A percentile compares a stretch with the other conserved stretches of the same genome.
Conservation (phyloP, 2,888 invertebrate genomes). For the Ellobium chinense region DNA sequence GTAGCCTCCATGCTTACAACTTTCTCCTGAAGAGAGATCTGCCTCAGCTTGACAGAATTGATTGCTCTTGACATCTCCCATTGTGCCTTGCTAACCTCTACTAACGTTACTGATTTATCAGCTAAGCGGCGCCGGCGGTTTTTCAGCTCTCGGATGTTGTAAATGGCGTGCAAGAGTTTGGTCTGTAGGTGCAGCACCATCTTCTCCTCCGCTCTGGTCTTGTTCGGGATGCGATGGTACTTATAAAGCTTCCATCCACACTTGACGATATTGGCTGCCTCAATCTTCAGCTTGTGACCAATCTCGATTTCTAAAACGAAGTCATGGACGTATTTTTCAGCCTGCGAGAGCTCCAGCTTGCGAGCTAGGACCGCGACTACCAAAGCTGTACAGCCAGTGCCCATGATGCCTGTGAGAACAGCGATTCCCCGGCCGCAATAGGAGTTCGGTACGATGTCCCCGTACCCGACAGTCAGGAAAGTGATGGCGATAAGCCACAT, state of each 20-base stretch:
- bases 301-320: conserved; percentile 78
- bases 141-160: conserved; percentile 76
- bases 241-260: conserved; percentile 77
- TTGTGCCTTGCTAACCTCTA: conserved; percentile 70
- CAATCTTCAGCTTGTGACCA: conserved; percentile 72
- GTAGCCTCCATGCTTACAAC: conserved; percentile 38
- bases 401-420: conserved; percentile 77
- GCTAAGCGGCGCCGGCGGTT: conserved; percentile 72
- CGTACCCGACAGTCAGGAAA: conserved; percentile 78
- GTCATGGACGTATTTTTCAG: conserved; percentile 78
- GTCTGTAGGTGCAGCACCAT: conserved; percentile 67
- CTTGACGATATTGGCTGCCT: conserved; percentile 76
- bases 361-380: conserved; percentile 77
- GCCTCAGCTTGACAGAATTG: conserved; percentile 53
- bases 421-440: conserved; percentile 77
- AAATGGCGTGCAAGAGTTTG: conserved; percentile 74
- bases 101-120: conserved; percentile 70
- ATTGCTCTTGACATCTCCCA: conserved; percentile 55
- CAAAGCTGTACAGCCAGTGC: conserved; percentile 77
- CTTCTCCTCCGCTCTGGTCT: conserved; percentile 43
- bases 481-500: conserved; percentile 79
- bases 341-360: conserved; percentile 75
- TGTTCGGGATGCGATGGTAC: background rate
- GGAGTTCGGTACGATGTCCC: conserved; percentile 77
- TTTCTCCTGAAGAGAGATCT: conserved; percentile 61